These are phyloP conservation scores for Malurus alboscapulatus DNA, from an alignment of 2,113 vertebrate genomes.

Conservation along the genomic window DNA sequence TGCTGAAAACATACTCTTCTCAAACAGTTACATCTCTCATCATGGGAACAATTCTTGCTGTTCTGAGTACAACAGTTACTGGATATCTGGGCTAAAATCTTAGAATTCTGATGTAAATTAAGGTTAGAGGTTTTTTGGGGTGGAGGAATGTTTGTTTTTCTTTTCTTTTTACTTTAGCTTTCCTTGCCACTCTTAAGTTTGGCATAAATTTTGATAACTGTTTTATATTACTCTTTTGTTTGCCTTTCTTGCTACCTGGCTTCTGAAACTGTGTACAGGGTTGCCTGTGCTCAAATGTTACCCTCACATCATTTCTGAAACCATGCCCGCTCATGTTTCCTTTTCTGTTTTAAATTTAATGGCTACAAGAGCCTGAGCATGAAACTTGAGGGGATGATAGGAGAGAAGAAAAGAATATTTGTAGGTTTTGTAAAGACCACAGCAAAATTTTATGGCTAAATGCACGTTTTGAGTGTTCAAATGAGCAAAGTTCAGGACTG, in stretches of 20 bases:
- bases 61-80: not conserved
- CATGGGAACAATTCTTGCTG: not conserved
- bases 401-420: not conserved
- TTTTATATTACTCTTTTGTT: not conserved
- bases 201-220: not conserved
- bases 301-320: not conserved
- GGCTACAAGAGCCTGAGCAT: not conserved
- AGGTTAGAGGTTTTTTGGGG: not conserved
- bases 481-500: not conserved
- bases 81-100: not conserved
- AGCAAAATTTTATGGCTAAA: not conserved
- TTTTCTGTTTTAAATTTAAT: not conserved
- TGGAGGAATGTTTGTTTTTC: fast-evolving
- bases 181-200: not conserved
- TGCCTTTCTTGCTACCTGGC: not conserved
- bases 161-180: not conserved
- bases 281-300: not conserved
- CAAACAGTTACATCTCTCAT: not conserved
- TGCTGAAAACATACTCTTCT: not conserved
- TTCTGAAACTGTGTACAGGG: not conserved
- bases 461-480: not conserved
- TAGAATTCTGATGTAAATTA: not conserved
- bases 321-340: not conserved
- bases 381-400: not conserved
- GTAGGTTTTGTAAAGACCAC: not conserved